phyloP scores from a whole-genome alignment of 1,140 invertebrate genomes.

The Drosophila bocki region DNA sequence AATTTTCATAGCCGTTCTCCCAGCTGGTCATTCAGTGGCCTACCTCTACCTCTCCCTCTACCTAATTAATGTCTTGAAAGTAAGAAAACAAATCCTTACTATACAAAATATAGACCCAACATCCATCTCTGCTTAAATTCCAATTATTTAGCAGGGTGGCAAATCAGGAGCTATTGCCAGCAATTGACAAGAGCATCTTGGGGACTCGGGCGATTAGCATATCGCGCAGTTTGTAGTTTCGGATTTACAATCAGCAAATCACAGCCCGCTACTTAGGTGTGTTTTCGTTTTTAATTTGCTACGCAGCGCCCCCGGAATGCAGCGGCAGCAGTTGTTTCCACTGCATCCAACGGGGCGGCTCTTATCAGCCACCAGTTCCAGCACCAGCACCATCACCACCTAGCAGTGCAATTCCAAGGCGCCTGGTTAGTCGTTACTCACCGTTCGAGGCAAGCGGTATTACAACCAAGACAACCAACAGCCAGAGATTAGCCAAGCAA shows the following conservation, averaged over 20 bases:
- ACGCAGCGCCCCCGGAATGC: slow-evolving; percentile 37
- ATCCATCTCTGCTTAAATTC: neutral
- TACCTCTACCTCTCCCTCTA: too few relatives aligned
- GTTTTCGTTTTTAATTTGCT: slow-evolving; percentile 54
- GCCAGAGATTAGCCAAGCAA: slow-evolving; percentile 28
- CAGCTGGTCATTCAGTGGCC: neutral
- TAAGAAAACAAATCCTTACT: too few relatives aligned
- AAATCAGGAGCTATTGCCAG: slow-evolving; percentile 49
- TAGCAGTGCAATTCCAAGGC: slow-evolving; percentile 30
- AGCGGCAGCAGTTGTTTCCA: slow-evolving; percentile 45
- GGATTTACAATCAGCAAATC: slow-evolving; percentile 36
- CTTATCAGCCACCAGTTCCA: slow-evolving; percentile 45
- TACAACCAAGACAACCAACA: slow-evolving; percentile 26
- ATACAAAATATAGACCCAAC: neutral
- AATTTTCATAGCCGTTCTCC: too few relatives aligned
- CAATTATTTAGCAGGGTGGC: slow-evolving; percentile 19
- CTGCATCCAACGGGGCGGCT: slow-evolving; percentile 29
- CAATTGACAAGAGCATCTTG: slow-evolving; percentile 39
- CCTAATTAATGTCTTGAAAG: neutral
- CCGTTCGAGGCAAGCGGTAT: slow-evolving; percentile 63
- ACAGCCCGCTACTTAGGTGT: slow-evolving; percentile 40
- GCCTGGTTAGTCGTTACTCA: slow-evolving; percentile 75
- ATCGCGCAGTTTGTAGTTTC: slow-evolving; percentile 39
- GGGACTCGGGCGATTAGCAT: slow-evolving; percentile 45
- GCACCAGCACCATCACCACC: neutral